phyloP scores from a whole-genome alignment of 2,797 vertebrate genomes.

The Triplophysa bombifrons region DNA sequence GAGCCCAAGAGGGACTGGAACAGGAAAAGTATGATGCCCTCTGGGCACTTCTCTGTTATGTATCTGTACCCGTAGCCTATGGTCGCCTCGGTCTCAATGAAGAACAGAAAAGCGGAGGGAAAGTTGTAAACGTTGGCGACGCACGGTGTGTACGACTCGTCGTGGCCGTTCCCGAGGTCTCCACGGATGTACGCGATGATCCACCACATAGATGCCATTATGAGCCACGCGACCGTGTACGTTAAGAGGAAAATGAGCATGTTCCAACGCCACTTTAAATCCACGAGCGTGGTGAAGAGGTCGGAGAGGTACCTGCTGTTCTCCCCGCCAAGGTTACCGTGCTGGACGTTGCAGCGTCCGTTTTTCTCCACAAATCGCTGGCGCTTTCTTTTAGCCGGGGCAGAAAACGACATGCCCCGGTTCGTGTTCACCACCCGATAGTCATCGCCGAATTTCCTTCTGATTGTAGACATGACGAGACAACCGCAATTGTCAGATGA shows the following conservation, averaged over 20 bases:
- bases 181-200: slow-evolving; percentile 88
- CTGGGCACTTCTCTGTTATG: slow-evolving; percentile 90
- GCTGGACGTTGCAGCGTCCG: slow-evolving; percentile 90
- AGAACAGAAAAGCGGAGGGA: slow-evolving; percentile 90
- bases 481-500: slow-evolving; percentile 46
- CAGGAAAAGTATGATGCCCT: slow-evolving; percentile 89
- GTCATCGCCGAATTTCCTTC: slow-evolving; percentile 88
- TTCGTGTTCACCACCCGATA: slow-evolving; percentile 84
- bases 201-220: slow-evolving; percentile 97
- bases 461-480: slow-evolving; percentile 78
- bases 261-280: slow-evolving; percentile 94
- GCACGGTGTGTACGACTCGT: slow-evolving; percentile 80
- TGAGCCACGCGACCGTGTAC: slow-evolving; percentile 89
- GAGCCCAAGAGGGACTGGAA: slow-evolving; percentile 91
- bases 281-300: slow-evolving; percentile 90
- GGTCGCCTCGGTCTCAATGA: slow-evolving; percentile 90
- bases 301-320: slow-evolving; percentile 89
- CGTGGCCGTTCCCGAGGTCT: slow-evolving; percentile 81
- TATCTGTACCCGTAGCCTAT: slow-evolving; percentile 90
- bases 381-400: slow-evolving; percentile 79
- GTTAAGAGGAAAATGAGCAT: slow-evolving; percentile 90
- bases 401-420: slow-evolving; percentile 68
- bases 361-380: slow-evolving; percentile 94
- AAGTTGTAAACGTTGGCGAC: slow-evolving; percentile 94
- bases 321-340: slow-evolving; percentile 90